Percentiles rank a stretch among this genome's conserved stretches.
phyloP scores from a whole-genome alignment of 2,797 vertebrate genomes.

The Lemur catta region DNA sequence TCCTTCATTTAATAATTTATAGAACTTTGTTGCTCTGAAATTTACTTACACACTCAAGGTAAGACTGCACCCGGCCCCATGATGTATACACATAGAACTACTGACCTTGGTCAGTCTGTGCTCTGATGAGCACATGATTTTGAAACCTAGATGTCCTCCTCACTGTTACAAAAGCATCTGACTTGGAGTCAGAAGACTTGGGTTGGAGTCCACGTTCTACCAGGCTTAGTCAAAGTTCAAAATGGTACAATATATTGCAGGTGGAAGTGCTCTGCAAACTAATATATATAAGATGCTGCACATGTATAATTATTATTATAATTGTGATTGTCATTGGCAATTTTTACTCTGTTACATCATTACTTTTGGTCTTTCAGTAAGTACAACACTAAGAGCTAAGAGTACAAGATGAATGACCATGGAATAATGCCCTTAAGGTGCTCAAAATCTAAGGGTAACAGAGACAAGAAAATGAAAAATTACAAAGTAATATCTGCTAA shows the following conservation, averaged over 20 bases:
- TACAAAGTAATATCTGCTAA: neutral
- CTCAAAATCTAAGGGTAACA: neutral
- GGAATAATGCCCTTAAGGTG: neutral
- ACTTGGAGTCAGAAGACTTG: neutral
- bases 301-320: neutral
- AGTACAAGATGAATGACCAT: neutral
- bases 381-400: neutral
- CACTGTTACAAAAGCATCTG: neutral
- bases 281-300: neutral
- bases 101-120: neutral
- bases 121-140: neutral
- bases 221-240: neutral
- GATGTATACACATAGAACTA: neutral
- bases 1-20: constrained; percentile 10
- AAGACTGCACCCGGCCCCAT: neutral
- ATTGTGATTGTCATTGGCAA: neutral
- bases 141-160: neutral
- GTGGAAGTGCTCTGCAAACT: neutral
- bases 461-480: neutral
- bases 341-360: neutral
- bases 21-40: neutral
- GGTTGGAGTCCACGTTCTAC: neutral
- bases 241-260: neutral
- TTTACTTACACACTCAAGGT: neutral
- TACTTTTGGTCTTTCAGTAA: neutral